These are phyloP conservation scores for Cyrtorhinus lividipennis DNA, from an alignment of 1,140 invertebrate genomes.

Conservation along the genomic window DNA sequence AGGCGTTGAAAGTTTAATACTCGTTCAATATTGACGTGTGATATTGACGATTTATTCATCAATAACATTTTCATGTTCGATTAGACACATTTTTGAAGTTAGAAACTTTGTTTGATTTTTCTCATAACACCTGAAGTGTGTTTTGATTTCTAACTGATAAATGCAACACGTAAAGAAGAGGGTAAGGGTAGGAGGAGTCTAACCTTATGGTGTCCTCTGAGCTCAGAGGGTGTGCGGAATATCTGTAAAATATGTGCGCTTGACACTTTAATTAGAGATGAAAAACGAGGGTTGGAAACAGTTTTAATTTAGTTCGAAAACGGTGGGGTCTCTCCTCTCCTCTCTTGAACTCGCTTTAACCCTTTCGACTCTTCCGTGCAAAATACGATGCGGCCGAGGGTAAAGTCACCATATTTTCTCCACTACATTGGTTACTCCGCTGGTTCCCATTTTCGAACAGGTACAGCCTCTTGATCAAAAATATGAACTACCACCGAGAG, in stretches of 20 bases:
- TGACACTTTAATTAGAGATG: slow-evolving; percentile 17
- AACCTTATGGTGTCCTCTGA: not conserved
- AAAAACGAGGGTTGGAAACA: slow-evolving; percentile 16
- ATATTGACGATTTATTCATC: too few species aligned
- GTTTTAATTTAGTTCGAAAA: slow-evolving; percentile 15
- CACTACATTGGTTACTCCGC: too few species aligned
- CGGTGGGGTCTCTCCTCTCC: not conserved
- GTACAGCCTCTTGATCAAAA: too few species aligned
- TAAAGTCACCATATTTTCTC: slow-evolving; percentile 2
- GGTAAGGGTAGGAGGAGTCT: not conserved
- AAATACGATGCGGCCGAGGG: not conserved
- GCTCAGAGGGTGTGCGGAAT: not conserved
- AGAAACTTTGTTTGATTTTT: too few species aligned
- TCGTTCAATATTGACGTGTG: too few species aligned
- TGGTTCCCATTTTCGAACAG: too few species aligned
- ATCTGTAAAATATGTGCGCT: slow-evolving; percentile 14
- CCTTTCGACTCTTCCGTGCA: not conserved
- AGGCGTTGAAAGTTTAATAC: too few species aligned
- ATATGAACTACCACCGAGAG: too few species aligned
- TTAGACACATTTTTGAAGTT: too few species aligned
- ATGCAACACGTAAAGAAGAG: not conserved
- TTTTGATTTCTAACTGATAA: too few species aligned
- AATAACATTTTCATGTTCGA: too few species aligned
- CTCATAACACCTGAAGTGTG: too few species aligned
- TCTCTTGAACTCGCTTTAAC: not conserved